Percentiles rank a stretch among this genome's conserved stretches.
These are phyloP conservation scores for Oncorhynchus keta DNA, from an alignment of 2,113 vertebrate species.

Conservation along the genomic window DNA sequence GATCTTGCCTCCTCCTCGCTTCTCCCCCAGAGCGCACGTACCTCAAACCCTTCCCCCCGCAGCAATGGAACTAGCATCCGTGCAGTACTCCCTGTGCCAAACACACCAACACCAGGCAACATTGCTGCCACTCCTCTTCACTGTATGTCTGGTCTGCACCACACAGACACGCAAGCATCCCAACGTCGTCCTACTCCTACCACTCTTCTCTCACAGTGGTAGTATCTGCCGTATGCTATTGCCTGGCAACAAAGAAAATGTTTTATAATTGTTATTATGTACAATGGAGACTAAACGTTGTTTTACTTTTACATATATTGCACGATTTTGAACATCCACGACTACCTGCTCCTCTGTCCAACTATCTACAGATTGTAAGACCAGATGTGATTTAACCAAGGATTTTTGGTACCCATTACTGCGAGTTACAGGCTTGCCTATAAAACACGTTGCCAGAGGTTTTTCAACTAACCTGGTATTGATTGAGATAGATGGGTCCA, in stretches of 20 bases:
- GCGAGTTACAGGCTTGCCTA: too few species aligned
- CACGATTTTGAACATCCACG: too few species aligned
- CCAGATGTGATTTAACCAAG: too few species aligned
- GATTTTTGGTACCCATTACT: too few species aligned
- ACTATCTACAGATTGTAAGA: too few species aligned
- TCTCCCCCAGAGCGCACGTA: constrained; percentile 91
- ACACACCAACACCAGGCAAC: constrained; percentile 96
- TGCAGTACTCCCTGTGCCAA: constrained; percentile 92
- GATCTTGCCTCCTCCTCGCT: constrained; percentile 91
- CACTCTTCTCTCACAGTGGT: constrained; percentile 7
- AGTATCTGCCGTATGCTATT: neutral
- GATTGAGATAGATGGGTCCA: too few species aligned
- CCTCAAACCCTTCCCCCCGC: constrained; percentile 89
- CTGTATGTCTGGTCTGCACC: constrained; percentile 34
- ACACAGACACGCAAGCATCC: constrained; percentile 17
- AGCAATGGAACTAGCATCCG: constrained; percentile 89
- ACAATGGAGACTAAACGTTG: too few species aligned
- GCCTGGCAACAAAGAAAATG: constrained; percentile 1
- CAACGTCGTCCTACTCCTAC: constrained; percentile 1
- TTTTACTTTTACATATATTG: too few species aligned
- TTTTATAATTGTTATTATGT: too few species aligned
- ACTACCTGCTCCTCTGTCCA: constrained; percentile 28
- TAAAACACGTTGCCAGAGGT: too few species aligned
- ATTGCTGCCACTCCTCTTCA: constrained; percentile 62
- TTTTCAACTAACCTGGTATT: too few species aligned